These are phyloP conservation scores for Bedellia somnulentella DNA, from an alignment of 2,888 invertebrate genomes.

Conservation along the genomic window DNA sequence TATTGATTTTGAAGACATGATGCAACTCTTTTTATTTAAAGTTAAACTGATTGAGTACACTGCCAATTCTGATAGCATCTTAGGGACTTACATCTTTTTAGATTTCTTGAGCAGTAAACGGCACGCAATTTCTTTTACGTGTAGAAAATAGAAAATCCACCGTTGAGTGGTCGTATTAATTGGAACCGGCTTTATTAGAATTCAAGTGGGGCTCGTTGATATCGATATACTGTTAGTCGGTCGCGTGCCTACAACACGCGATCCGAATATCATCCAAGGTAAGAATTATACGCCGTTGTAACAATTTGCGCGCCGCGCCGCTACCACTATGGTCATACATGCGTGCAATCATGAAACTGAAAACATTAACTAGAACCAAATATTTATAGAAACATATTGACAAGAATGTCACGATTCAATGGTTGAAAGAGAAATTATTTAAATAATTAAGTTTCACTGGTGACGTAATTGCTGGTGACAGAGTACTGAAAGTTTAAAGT, in stretches of 20 bases:
- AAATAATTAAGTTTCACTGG: constrained; percentile 23
- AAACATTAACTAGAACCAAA: constrained; percentile 8
- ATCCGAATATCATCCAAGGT: constrained; percentile 23
- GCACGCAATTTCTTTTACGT: constrained; percentile 58
- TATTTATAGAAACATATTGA: constrained; percentile 19
- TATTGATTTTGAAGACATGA: too few relatives aligned
- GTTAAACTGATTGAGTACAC: too few relatives aligned
- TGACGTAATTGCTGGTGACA: too few relatives aligned
- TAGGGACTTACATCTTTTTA: too few relatives aligned
- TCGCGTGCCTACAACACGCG: constrained; percentile 47
- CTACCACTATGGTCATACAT: too few relatives aligned
- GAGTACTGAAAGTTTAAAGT: too few relatives aligned
- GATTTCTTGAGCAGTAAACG: constrained; percentile 36
- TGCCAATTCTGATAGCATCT: too few relatives aligned
- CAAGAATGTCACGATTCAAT: constrained; percentile 14
- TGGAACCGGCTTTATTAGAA: constrained; percentile 45
- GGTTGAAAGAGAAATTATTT: constrained; percentile 34
- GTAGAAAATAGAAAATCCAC: constrained; percentile 61
- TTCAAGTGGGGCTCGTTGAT: constrained; percentile 39
- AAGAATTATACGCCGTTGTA: constrained; percentile 7
- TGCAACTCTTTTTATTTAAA: too few relatives aligned
- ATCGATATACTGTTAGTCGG: constrained; percentile 41
- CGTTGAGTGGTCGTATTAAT: constrained; percentile 57
- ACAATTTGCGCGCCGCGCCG: constrained; percentile 4
- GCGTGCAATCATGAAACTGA: constrained; percentile 8